phyloP scores from a whole-genome alignment of 2,888 invertebrate species.

The Drosophila macrospina region DNA sequence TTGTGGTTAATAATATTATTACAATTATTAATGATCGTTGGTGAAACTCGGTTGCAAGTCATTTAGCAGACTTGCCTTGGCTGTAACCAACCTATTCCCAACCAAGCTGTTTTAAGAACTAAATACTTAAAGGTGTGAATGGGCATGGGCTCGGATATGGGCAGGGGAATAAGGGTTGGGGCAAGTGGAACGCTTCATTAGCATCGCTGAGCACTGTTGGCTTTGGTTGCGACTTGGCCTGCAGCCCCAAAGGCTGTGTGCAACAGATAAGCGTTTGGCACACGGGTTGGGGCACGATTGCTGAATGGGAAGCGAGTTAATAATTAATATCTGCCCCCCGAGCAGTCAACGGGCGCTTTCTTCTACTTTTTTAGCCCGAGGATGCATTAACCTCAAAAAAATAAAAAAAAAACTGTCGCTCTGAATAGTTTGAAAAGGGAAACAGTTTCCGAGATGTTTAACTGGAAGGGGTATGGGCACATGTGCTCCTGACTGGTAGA shows the following conservation, averaged over 20 bases:
- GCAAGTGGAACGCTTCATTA: conserved; percentile 64
- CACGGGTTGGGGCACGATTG: conserved; percentile 23
- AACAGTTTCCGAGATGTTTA: conserved; percentile 14
- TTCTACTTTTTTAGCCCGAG: conserved; percentile 58
- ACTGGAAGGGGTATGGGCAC: neutral
- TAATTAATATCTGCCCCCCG: conserved; percentile 75
- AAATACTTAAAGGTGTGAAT: conserved; percentile 11
- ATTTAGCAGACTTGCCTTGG: neutral
- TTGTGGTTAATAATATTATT: too few relatives aligned
- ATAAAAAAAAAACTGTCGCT: conserved; percentile 26
- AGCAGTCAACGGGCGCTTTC: conserved; percentile 54
- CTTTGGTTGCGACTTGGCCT: conserved; percentile 25
- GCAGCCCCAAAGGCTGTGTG: conserved; percentile 58
- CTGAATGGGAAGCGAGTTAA: conserved; percentile 71
- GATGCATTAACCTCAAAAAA: conserved; percentile 78
- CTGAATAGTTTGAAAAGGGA: conserved; percentile 65
- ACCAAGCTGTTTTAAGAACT: conserved; percentile 15
- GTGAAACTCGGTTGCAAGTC: neutral
- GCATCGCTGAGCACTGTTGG: conserved; percentile 56
- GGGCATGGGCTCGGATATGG: neutral
- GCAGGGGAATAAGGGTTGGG: neutral
- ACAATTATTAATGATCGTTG: neutral
- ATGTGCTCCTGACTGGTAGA: too few relatives aligned
- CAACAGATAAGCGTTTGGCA: conserved; percentile 68
- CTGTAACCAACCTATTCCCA: conserved; percentile 4